Percentiles rank a stretch among this genome's conserved stretches.
These are phyloP conservation scores for Noctilio leporinus DNA, from an alignment of 2,113 vertebrate genomes.

Conservation along the genomic window DNA sequence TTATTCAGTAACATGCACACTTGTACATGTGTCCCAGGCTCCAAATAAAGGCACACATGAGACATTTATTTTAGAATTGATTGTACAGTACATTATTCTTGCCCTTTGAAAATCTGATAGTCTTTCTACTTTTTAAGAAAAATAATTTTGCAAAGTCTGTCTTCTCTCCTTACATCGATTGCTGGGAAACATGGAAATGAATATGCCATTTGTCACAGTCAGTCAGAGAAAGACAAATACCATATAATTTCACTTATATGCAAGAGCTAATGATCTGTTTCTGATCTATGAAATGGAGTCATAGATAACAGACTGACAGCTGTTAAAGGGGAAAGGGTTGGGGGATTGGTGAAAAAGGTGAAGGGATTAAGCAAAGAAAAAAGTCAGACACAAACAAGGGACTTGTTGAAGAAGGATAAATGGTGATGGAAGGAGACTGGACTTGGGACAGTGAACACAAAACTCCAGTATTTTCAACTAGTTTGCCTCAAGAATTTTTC, in stretches of 20 bases:
- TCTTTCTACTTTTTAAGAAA: background rate
- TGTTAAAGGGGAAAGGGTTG: background rate
- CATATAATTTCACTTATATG: background rate
- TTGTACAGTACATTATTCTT: background rate
- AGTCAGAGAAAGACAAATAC: background rate
- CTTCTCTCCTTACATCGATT: background rate
- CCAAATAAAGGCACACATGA: background rate
- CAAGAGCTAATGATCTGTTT: background rate
- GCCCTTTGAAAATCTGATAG: background rate
- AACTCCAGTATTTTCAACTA: background rate
- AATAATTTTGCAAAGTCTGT: background rate
- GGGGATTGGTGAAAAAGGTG: background rate
- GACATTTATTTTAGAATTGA: background rate
- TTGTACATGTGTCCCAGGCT: background rate
- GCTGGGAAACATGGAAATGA: background rate
- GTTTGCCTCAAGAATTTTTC: background rate
- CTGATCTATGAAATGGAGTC: background rate
- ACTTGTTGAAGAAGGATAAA: background rate
- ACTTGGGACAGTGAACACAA: background rate
- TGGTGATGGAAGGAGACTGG: background rate
- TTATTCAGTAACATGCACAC: background rate
- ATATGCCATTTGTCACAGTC: background rate
- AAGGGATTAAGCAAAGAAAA: background rate
- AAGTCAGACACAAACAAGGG: background rate
- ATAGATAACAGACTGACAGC: background rate